phyloP scores from a whole-genome alignment of 1,140 invertebrate species.

The Lucilia cuprina region DNA sequence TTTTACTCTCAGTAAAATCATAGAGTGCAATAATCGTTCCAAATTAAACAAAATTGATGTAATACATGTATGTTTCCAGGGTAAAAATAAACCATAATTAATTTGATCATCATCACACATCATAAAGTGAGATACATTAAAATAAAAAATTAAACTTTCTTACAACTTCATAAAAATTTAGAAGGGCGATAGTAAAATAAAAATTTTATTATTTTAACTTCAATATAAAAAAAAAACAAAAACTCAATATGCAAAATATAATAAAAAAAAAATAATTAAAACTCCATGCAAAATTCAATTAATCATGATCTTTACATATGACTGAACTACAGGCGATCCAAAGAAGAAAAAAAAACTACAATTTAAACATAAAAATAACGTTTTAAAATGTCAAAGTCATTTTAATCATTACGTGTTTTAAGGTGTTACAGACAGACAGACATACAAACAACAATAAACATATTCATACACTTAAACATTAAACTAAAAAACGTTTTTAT shows the following conservation, averaged over 20 bases:
- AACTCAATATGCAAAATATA: neutral
- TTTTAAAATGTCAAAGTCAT: conserved; percentile 18
- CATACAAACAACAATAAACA: neutral
- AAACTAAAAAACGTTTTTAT: neutral
- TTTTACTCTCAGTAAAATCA: too few relatives aligned
- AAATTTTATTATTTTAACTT: neutral
- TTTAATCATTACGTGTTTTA: conserved; percentile 12
- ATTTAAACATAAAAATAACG: neutral
- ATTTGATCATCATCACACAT: too few relatives aligned
- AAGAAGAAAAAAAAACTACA: neutral
- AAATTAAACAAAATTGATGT: too few relatives aligned
- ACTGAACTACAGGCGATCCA: neutral
- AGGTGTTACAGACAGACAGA: neutral
- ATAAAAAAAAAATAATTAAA: neutral
- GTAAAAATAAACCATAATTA: too few relatives aligned
- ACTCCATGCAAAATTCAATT: neutral
- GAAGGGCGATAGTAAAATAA: neutral
- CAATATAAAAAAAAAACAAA: neutral
- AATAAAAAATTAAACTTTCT: neutral
- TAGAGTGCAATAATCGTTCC: too few relatives aligned
- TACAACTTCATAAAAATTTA: neutral
- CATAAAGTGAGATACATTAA: too few relatives aligned
- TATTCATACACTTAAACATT: neutral
- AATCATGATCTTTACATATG: neutral
- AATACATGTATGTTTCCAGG: too few relatives aligned